A percentile compares a stretch with the other conserved stretches of the same genome.
Conservation (phyloP, 2,797 vertebrate genomes). For the Bradypodion ventrale region DNA sequence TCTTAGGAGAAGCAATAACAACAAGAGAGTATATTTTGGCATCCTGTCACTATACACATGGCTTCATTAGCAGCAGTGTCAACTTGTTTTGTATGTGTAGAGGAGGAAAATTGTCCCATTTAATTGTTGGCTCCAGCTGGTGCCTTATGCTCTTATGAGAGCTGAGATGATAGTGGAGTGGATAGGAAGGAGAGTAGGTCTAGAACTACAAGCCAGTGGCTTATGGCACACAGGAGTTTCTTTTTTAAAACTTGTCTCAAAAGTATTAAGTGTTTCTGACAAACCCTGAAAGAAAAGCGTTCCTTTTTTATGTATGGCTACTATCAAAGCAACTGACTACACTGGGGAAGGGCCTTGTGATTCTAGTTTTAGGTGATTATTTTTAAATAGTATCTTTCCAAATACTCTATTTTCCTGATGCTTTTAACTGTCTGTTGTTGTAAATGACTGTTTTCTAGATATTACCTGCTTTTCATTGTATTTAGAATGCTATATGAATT, state of each 20-base stretch:
- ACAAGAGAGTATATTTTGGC: no score
- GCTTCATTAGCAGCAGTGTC: no score
- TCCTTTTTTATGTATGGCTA: no score
- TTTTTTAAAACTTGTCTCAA: background rate
- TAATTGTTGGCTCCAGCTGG: background rate
- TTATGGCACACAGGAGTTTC: background rate
- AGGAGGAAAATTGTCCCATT: background rate
- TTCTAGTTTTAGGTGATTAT: no score
- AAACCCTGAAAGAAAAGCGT: no score
- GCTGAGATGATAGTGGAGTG: background rate
- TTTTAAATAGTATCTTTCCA: background rate
- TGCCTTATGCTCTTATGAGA: background rate
- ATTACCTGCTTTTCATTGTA: background rate
- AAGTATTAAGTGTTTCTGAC: no score
- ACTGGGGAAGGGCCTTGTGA: no score
- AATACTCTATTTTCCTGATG: background rate
- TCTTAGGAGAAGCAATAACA: no score
- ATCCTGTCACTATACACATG: no score
- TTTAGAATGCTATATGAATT: background rate
- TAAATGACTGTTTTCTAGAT: background rate
- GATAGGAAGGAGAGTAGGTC: background rate
- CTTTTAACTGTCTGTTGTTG: background rate
- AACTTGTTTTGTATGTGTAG: no score
- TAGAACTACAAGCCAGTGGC: background rate
- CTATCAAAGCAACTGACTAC: background rate